These are phyloP conservation scores for Lottia scabra DNA, from an alignment of 2,888 invertebrate species.

Conservation along the genomic window DNA sequence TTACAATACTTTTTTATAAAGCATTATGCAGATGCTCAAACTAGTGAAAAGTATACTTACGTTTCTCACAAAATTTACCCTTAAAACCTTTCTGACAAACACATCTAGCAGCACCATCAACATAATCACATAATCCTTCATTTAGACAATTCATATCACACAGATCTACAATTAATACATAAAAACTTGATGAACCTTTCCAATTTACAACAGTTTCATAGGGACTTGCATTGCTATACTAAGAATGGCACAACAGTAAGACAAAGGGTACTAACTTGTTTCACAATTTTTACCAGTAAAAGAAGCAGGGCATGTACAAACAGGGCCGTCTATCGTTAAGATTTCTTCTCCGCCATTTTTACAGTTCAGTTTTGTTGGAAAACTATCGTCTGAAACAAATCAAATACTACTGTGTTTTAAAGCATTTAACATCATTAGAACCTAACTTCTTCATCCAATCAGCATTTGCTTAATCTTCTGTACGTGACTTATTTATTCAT, in stretches of 20 bases:
- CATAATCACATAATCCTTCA: constrained; percentile 9
- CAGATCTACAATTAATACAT: background rate
- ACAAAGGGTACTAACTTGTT: background rate
- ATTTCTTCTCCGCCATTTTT: background rate
- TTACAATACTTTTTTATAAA: no score
- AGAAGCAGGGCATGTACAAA: background rate
- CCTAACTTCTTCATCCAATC: no score
- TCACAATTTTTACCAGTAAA: background rate
- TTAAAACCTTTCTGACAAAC: constrained; percentile 7
- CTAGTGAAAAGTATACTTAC: background rate
- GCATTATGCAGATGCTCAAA: no score
- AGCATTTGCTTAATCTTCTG: no score
- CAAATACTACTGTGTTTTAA: no score
- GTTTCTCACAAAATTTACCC: constrained; percentile 4
- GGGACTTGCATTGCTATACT: no score
- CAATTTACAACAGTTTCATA: no score
- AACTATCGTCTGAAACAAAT: no score
- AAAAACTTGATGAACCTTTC: no score
- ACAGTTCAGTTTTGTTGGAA: background rate
- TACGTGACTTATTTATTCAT: no score
- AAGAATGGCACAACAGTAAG: background rate
- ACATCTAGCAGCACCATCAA: constrained; percentile 13
- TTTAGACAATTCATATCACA: constrained; percentile 9
- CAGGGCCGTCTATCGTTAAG: background rate
- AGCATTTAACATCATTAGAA: no score